phyloP scores from a whole-genome alignment of 2,797 vertebrate species.

The Tokudaia muenninki region DNA sequence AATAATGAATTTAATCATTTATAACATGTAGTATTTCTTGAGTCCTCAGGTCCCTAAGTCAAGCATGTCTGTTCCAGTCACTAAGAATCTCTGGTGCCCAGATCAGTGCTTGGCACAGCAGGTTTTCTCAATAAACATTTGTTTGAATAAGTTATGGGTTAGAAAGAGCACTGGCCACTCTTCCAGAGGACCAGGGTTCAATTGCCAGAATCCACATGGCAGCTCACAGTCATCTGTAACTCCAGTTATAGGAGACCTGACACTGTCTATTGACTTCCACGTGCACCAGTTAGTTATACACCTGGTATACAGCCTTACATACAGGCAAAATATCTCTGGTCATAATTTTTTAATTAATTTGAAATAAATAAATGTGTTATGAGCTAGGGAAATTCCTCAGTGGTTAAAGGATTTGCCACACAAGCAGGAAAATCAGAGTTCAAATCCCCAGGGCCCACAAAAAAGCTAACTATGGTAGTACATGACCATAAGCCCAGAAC shows the following conservation, averaged over 20 bases:
- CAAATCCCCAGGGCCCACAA: background rate
- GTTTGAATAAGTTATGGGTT: background rate
- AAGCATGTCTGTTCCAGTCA: background rate
- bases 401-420: background rate
- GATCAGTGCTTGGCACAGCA: background rate
- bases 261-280: background rate
- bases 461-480: background rate
- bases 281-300: background rate
- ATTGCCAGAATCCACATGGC: background rate
- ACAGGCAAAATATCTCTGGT: background rate
- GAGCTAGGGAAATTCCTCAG: background rate
- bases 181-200: background rate
- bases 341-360: background rate
- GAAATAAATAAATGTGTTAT: background rate
- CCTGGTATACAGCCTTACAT: background rate
- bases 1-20: background rate
- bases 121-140: background rate
- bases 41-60: background rate
- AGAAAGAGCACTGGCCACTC: background rate
- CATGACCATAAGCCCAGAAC: background rate
- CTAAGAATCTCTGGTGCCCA: background rate
- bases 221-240: background rate
- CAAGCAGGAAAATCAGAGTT: background rate
- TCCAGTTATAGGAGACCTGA: background rate
- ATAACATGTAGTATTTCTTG: background rate